Percentiles rank a stretch among this genome's conserved stretches.
Evolutionary conservation across 2,888 invertebrate species (phyloP).

Genomic region (Leucozona laternaria): DNA sequence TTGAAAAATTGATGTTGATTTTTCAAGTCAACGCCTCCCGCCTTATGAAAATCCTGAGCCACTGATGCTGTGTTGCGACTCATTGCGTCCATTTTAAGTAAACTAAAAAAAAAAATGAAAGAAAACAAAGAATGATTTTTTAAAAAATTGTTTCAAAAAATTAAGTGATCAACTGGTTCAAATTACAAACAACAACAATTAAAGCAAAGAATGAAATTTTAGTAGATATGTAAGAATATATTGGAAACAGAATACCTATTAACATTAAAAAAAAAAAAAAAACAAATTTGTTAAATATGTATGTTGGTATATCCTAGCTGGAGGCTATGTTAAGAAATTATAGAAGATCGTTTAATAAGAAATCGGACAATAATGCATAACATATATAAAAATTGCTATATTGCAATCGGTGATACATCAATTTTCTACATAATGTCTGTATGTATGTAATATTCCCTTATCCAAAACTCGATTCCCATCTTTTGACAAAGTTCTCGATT

Average conservation of each 20-base stretch:
- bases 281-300: too few relatives aligned
- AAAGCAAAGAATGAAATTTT: conserved; percentile 56
- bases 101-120: conserved; percentile 78
- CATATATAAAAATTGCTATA: too few relatives aligned
- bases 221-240: conserved; percentile 13
- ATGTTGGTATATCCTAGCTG: too few relatives aligned
- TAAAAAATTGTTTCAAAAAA: neutral
- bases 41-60: conserved; percentile 87
- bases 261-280: neutral
- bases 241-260: neutral
- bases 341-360: too few relatives aligned
- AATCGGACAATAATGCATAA: too few relatives aligned
- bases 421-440: too few relatives aligned
- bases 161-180: neutral
- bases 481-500: too few relatives aligned
- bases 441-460: too few relatives aligned
- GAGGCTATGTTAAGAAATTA: too few relatives aligned
- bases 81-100: conserved; percentile 84
- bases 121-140: conserved; percentile 12
- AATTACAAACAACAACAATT: conserved; percentile 35
- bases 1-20: conserved; percentile 76
- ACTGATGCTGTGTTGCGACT: conserved; percentile 84
- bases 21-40: conserved; percentile 85
- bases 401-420: too few relatives aligned
- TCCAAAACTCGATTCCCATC: too few relatives aligned